Evolutionary conservation across 2,888 invertebrate genomes (phyloP).

Genomic region (Asteroscopus sphinx): DNA sequence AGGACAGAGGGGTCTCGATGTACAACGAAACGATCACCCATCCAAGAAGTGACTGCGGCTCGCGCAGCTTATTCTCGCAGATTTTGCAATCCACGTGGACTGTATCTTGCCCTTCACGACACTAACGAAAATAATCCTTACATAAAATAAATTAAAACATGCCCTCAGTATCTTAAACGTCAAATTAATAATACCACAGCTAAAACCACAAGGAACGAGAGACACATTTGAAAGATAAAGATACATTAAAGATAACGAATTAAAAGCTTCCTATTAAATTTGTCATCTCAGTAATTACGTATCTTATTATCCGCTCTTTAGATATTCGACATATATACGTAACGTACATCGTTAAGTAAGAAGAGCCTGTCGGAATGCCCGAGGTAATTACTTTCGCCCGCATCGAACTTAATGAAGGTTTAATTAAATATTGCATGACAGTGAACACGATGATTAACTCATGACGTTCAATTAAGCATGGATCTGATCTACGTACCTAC

Average conservation of each 20-base stretch:
- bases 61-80: too few species aligned
- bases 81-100: too few species aligned
- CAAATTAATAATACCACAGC: neutral
- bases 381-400: conserved; percentile 73
- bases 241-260: conserved; percentile 15
- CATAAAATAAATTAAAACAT: too few species aligned
- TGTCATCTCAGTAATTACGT: conserved; percentile 43
- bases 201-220: neutral
- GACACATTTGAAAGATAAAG: neutral
- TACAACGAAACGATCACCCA: too few species aligned
- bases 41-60: too few species aligned
- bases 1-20: too few species aligned
- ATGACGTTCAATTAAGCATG: conserved; percentile 56
- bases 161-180: too few species aligned
- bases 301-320: conserved; percentile 46
- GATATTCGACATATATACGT: conserved; percentile 39
- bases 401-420: conserved; percentile 74
- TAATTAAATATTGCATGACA: conserved; percentile 77
- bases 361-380: conserved; percentile 67
- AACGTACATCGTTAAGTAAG: conserved; percentile 58
- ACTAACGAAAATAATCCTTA: too few species aligned
- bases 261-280: conserved; percentile 26
- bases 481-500: conserved; percentile 13
- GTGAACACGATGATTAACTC: conserved; percentile 64
- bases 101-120: too few species aligned